A percentile compares a stretch with the other conserved stretches of the same genome.
These are phyloP conservation scores for Malacoraja senta DNA, from an alignment of 2,797 vertebrate genomes.

Conservation along the genomic window DNA sequence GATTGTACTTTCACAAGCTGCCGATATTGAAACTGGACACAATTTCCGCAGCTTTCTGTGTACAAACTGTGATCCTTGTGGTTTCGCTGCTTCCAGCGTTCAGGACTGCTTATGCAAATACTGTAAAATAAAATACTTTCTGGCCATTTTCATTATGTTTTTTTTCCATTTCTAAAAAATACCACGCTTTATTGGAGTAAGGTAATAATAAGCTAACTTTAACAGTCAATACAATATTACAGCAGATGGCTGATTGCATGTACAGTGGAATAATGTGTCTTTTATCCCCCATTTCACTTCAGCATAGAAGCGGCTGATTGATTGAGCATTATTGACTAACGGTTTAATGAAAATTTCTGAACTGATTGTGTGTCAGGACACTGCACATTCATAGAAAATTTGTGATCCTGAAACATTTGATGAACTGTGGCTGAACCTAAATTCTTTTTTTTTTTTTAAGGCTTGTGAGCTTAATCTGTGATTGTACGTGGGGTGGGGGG, in stretches of 20 bases:
- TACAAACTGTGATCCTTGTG: not conserved
- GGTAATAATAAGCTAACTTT: constrained; percentile 6
- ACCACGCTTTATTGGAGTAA: not conserved
- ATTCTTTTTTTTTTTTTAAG: not conserved
- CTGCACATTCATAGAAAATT: constrained; percentile 5
- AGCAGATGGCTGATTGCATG: constrained; percentile 27
- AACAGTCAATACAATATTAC: constrained; percentile 10
- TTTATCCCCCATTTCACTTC: constrained; percentile 10
- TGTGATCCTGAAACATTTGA: not conserved
- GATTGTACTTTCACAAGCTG: not conserved
- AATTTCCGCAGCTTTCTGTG: not conserved
- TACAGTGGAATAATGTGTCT: constrained; percentile 23
- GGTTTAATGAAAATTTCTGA: not conserved
- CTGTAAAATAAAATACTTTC: constrained; percentile 1
- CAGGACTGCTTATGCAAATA: not conserved
- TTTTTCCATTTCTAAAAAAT: not conserved
- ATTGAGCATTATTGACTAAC: constrained; percentile 14
- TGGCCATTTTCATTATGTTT: constrained; percentile 8
- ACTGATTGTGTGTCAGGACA: not conserved
- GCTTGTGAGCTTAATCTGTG: not conserved
- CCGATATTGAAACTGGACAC: not conserved
- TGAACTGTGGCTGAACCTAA: constrained; percentile 15
- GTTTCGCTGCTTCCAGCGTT: not conserved
- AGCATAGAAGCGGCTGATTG: not conserved
- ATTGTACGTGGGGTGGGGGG: too few relatives aligned